Evolutionary conservation across 2,888 invertebrate species (phyloP).

Genomic region (Latheticus oryzae): DNA sequence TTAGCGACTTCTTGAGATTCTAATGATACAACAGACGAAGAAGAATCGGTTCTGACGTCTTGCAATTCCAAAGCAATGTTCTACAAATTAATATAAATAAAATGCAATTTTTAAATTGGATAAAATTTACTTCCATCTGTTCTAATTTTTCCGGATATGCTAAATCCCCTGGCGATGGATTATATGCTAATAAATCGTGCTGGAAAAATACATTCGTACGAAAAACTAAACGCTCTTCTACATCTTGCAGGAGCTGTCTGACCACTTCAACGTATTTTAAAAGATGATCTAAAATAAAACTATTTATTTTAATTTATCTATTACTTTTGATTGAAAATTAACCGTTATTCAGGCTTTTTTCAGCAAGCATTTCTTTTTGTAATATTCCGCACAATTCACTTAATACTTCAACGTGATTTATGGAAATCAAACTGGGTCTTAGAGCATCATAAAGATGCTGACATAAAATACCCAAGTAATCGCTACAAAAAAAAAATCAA

Average conservation of each 20-base stretch:
- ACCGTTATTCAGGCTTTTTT: conserved; percentile 85
- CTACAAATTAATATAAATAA: conserved; percentile 28
- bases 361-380: conserved; percentile 90
- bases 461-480: conserved; percentile 87
- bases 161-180: conserved; percentile 93
- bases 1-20: conserved; percentile 80
- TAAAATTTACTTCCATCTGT: conserved; percentile 88
- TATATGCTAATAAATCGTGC: conserved; percentile 88
- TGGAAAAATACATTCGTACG: conserved; percentile 94
- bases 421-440: conserved; percentile 93
- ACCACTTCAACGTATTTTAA: conserved; percentile 82
- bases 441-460: conserved; percentile 91
- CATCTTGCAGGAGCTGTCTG: conserved; percentile 89
- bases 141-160: conserved; percentile 97
- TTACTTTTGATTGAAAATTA: too few species aligned
- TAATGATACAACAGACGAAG: conserved; percentile 76
- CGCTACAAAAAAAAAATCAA: too few species aligned
- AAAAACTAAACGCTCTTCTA: conserved; percentile 96
- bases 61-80: conserved; percentile 61
- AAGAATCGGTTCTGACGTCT: conserved; percentile 72
- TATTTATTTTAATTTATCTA: too few species aligned
- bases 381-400: conserved; percentile 96
- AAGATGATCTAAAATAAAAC: conserved; percentile 71
- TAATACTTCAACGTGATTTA: conserved; percentile 96
- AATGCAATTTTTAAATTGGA: conserved; percentile 3